Evolutionary conservation across 1,140 invertebrate genomes (phyloP), one percentile per base, ranked within the genome.

Genomic region (Drosophila prosaltans): DNA sequence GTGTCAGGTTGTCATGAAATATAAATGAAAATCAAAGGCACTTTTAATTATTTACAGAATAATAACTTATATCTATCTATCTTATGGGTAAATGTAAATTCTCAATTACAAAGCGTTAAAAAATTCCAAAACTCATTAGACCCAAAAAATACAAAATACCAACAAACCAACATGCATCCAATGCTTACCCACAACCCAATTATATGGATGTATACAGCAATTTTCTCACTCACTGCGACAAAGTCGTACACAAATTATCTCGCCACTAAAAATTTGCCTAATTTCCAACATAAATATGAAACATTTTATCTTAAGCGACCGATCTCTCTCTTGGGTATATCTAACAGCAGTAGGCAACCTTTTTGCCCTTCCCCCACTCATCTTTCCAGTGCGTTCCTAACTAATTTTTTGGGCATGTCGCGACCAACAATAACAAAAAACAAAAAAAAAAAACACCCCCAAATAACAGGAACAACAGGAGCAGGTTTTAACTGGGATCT

Each of bases 191-290:
- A 21, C 28, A 32, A 24, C 32, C 28, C 30, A 32, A 66, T 55
- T 74, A 26, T 21, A 69, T 65, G 32, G 26, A 67, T 16, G 74
- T 72, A 75, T 69, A 45, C 62, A 69, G 51, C 58, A 72, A 78
- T 84, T 88, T 89, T 89, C 84, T 88, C 84, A 88, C 84, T 88
- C 84, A 88, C 77, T 88, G 83, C 84, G 83, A 88, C 85, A 90
- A 89, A 89, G 84, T 90, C 84, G 81, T 89, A 89, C 85, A 89
- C 84, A 89, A 89, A 89, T 89, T 89, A 89, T 89, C 84, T 89
- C 85, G 84, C 85, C 80, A 89, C 84, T 89, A 89, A 89, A 88
- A 89, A 89, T 89, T 89, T 89, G 84, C 84, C 84, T 89, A 89
- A 89, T 89, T 89, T 89, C 85, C 74, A 81, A 79, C 84, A 89